These are phyloP conservation scores for Acanthosepion lycidas DNA, from an alignment of 2,888 invertebrate species.

Conservation along the genomic window DNA sequence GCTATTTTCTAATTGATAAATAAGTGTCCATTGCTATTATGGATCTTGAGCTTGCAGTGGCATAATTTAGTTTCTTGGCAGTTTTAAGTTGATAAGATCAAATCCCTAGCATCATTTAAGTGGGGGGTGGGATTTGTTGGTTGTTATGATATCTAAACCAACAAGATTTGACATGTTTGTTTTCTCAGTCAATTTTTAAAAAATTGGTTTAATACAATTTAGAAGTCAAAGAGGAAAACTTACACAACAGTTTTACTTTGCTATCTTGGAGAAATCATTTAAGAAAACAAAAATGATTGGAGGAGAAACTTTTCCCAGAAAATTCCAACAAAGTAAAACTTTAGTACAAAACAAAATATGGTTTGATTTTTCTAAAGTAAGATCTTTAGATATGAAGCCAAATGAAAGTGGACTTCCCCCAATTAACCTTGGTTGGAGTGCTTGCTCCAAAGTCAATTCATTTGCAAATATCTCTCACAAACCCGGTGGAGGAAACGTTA, in stretches of 20 bases:
- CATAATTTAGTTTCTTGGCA: background rate
- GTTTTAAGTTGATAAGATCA: background rate
- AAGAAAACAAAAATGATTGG: background rate
- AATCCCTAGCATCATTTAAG: background rate
- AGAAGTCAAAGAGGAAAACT: background rate
- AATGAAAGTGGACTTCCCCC: constrained; percentile 54
- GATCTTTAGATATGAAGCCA: background rate
- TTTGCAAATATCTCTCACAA: constrained; percentile 88
- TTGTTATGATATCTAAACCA: background rate
- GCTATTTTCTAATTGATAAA: background rate
- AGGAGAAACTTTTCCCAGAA: background rate
- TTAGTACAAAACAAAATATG: background rate
- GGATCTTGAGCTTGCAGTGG: too few species aligned
- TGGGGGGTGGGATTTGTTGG: background rate
- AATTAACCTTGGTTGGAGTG: constrained; percentile 55
- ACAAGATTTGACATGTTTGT: background rate
- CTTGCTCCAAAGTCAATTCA: constrained; percentile 83
- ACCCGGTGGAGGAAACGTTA: constrained; percentile 87
- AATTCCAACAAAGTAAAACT: too few species aligned
- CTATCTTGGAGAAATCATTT: background rate
- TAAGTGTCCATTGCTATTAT: background rate
- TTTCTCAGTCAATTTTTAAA: background rate
- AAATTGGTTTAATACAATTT: background rate
- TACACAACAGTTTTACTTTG: background rate
- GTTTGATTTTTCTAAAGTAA: background rate